phyloP scores from a whole-genome alignment of 2,797 vertebrate species.

The Lithobates sylvaticus region DNA sequence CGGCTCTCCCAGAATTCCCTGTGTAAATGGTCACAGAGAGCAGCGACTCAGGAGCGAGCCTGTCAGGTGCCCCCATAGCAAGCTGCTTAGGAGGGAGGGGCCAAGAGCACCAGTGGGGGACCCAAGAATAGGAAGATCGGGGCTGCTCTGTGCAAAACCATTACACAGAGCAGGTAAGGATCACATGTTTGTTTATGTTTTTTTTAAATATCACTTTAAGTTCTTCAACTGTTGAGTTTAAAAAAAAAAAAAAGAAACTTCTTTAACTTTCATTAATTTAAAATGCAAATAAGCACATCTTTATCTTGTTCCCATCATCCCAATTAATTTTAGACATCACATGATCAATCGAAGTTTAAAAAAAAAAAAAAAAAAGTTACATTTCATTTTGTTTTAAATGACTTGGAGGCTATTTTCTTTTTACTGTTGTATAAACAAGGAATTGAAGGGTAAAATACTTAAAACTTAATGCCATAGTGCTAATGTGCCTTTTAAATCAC shows the following conservation, averaged over 20 bases:
- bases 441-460: conserved; percentile 87
- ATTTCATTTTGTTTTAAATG: conserved; percentile 79
- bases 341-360: conserved; percentile 72
- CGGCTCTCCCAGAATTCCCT: too few relatives aligned
- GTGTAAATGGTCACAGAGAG: too few relatives aligned
- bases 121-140: too few relatives aligned
- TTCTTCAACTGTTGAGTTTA: too few relatives aligned
- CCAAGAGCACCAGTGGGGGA: too few relatives aligned
- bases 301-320: conserved; percentile 15
- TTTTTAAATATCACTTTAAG: too few relatives aligned
- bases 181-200: too few relatives aligned
- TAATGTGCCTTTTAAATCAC: conserved; percentile 89
- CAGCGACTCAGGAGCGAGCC: too few relatives aligned
- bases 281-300: conserved; percentile 18
- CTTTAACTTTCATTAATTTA: conserved; percentile 28
- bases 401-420: conserved; percentile 80
- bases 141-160: too few relatives aligned
- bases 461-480: conserved; percentile 88
- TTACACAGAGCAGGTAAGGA: too few relatives aligned
- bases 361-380: conserved; percentile 72
- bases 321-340: conserved; percentile 72
- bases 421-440: conserved; percentile 87
- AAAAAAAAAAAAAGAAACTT: background rate
- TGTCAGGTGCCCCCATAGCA: too few relatives aligned
- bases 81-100: too few relatives aligned